Evolutionary conservation across 53 echinoderm and acorn worm species (phyloP).

Genomic region (Paracentrotus lividus): DNA sequence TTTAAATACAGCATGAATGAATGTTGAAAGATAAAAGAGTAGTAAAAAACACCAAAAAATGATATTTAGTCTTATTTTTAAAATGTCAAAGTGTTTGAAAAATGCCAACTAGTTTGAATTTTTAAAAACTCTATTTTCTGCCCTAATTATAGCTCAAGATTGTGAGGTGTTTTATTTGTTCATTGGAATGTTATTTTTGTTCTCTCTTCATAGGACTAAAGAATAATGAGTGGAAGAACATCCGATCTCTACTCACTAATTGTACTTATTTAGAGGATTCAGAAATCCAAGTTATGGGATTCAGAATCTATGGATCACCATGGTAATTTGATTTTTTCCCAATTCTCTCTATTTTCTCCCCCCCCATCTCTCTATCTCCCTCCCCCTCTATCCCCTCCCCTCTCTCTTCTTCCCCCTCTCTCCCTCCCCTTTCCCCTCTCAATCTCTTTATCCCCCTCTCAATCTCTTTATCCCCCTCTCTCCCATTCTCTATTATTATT

Average conservation of each 20-base stretch:
- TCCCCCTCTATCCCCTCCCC: background rate
- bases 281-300: conserved; percentile 85
- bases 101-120: too few relatives aligned
- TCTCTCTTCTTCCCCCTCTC: background rate
- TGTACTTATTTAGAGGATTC: conserved; percentile 94
- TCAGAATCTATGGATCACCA: conserved; percentile 95
- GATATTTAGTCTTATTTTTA: too few relatives aligned
- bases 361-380: background rate
- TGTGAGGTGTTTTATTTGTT: too few relatives aligned
- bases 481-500: background rate
- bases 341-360: background rate
- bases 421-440: background rate
- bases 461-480: too few relatives aligned
- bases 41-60: too few relatives aligned
- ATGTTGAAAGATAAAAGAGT: too few relatives aligned
- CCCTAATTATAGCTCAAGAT: too few relatives aligned
- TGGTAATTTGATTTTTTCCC: conserved; percentile 75
- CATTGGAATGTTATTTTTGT: background rate
- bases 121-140: too few relatives aligned
- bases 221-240: conserved; percentile 83
- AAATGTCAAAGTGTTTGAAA: too few relatives aligned
- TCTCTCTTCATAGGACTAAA: conserved; percentile 70
- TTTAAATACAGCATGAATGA: too few relatives aligned
- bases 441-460: background rate
- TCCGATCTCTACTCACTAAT: conserved; percentile 80